Evolutionary conservation across 2,113 vertebrate genomes (phyloP), one percentile per base, ranked within the genome.

Genomic region (Spermophilus dauricus): DNA sequence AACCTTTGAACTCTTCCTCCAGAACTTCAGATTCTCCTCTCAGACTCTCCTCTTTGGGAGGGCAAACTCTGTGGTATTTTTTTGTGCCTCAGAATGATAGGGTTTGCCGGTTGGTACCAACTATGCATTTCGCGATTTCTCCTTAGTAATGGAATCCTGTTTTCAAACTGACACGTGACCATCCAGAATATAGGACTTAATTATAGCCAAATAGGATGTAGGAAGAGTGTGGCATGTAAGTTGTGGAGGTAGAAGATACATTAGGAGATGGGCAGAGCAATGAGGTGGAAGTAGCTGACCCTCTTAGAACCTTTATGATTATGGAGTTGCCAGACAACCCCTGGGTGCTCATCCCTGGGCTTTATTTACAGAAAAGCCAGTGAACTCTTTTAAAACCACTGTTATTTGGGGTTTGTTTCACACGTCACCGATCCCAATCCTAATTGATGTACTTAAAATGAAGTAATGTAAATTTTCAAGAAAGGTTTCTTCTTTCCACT

Each of bases 401-500:
- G 5, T 30, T 53, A 75, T 42, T 81, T 89, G 17, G 51, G 20
- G 8, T 39, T 96, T 94, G 18, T 80, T 80, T 81, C 58, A 83
- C 16, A 67, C 2, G 37, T 2, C 83, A 4, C 42, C 37, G 83
- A 94, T 93, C 34, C 8, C 32, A 82, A 63, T 82, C 14, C 20
- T 90, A 70, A 81, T 22, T 37, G 26, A 48, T 56, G 69, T 53
- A 73, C 16, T 89, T 32, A 97, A 96, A 91, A 63, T 45, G 73
- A 89, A 81, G 28, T 53, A 34, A 58, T 14, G 18, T 39, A 28
- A 45, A 73, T 91, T 24, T 78, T 87, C 32, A 76, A 76, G 8
- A 58, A 48, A 8, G 18, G 20, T 58, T 42, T 72, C 70, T 89
- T 92, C 13, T 67, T 76, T 34, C 61, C 8, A 37, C 67, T 75